Percentiles rank a stretch among this genome's conserved stretches.
Evolutionary conservation across 2,797 vertebrate species (phyloP).

Genomic region (Parotocinclus haroldoi): DNA sequence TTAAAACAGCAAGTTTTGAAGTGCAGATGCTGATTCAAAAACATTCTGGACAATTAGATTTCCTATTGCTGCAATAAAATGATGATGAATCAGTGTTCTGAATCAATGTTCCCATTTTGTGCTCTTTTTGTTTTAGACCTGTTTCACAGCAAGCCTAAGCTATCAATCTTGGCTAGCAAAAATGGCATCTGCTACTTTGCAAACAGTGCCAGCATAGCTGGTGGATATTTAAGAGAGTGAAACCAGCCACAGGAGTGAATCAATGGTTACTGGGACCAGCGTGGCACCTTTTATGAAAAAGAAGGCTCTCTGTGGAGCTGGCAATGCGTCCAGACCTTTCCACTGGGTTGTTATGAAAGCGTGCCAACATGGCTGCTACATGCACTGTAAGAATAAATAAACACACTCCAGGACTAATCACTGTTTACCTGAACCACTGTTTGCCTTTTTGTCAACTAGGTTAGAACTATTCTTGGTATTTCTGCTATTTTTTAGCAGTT

Average conservation of each 20-base stretch:
- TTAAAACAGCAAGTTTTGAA: too few species aligned
- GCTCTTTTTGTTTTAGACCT: not conserved
- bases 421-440: too few species aligned
- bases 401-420: too few species aligned
- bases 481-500: too few species aligned
- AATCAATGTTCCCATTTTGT: not conserved
- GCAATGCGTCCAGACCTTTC: slow-evolving; percentile 11
- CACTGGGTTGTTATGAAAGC: not conserved
- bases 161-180: slow-evolving; percentile 53
- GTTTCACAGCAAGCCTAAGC: slow-evolving; percentile 44
- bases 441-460: too few species aligned
- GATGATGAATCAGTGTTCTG: not conserved
- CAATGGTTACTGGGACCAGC: slow-evolving; percentile 27
- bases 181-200: slow-evolving; percentile 63
- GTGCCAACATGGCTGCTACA: slow-evolving; percentile 31
- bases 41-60: too few species aligned
- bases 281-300: slow-evolving; percentile 12
- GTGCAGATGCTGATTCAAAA: too few species aligned
- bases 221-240: slow-evolving; percentile 52
- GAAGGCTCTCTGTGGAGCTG: not conserved
- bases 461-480: too few species aligned
- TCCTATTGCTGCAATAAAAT: not conserved
- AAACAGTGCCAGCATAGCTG: slow-evolving; percentile 57
- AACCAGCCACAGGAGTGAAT: slow-evolving; percentile 49
- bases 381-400: not conserved